These are phyloP conservation scores for Toxonevra muliebris DNA, from an alignment of 2,888 invertebrate species.

Conservation along the genomic window DNA sequence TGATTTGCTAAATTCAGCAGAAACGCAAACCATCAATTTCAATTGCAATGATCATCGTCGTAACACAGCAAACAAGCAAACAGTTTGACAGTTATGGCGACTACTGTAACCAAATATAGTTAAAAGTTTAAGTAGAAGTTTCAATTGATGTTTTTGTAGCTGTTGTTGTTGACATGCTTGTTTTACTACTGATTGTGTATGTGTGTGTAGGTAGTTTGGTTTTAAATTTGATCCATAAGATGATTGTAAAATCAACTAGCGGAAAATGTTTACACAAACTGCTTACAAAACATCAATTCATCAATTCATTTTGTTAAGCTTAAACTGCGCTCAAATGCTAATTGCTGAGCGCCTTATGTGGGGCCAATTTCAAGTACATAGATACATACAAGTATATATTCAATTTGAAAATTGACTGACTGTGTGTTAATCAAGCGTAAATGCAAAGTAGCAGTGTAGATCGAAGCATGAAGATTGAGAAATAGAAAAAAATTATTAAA, in stretches of 20 bases:
- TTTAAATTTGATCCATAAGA: background rate
- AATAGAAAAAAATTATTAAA: too few species aligned
- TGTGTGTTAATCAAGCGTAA: too few species aligned
- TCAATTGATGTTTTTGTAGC: background rate
- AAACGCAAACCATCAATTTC: conserved; percentile 26
- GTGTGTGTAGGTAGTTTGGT: too few species aligned
- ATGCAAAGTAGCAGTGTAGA: too few species aligned
- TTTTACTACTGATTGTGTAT: background rate
- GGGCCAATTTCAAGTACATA: too few species aligned
- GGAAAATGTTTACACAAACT: background rate
- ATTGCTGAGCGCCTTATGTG: too few species aligned
- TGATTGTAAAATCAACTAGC: background rate
- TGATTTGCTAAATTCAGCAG: conserved; percentile 16
- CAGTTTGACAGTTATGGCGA: conserved; percentile 28
- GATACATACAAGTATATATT: too few species aligned
- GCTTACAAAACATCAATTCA: background rate
- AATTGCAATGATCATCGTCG: conserved; percentile 27
- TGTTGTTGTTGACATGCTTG: conserved; percentile 2
- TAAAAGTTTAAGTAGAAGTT: too few species aligned
- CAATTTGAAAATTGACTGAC: too few species aligned
- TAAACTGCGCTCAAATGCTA: too few species aligned
- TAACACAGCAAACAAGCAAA: background rate
- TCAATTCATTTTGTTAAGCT: too few species aligned
- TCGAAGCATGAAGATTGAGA: too few species aligned
- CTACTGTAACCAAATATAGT: conserved; percentile 11